Percentiles rank a stretch among this genome's conserved stretches.
phyloP scores from a whole-genome alignment of 2,888 invertebrate genomes.

The Hedya salicella region DNA sequence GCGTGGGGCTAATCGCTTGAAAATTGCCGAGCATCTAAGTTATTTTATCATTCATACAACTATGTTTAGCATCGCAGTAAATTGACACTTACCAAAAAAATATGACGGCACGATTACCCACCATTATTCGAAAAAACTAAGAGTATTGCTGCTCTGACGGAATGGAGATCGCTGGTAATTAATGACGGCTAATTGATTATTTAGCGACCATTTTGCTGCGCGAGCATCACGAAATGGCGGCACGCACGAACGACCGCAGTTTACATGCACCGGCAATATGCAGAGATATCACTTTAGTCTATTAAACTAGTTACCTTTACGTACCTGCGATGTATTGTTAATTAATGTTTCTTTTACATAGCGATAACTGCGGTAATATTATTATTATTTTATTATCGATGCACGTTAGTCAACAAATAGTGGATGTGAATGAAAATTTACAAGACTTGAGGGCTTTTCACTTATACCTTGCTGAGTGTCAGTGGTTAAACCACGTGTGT shows the following conservation, averaged over 20 bases:
- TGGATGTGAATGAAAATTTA: no score
- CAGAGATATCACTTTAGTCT: constrained; percentile 12
- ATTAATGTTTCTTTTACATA: no score
- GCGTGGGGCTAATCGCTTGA: not conserved
- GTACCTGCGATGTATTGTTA: no score
- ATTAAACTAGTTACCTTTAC: no score
- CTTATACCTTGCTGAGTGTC: no score
- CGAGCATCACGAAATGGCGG: constrained; percentile 13
- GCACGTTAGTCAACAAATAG: no score
- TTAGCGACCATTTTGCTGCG: constrained; percentile 13
- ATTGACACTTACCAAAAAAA: constrained; percentile 13
- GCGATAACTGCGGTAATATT: no score
- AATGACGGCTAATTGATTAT: constrained; percentile 28
- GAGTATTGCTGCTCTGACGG: constrained; percentile 6
- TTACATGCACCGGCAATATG: not conserved
- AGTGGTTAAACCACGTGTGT: no score
- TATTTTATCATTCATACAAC: not conserved
- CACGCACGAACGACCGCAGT: constrained; percentile 31
- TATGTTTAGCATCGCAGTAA: not conserved
- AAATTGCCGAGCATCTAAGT: not conserved
- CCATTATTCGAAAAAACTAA: not conserved
- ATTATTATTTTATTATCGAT: no score
- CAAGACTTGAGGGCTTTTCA: no score
- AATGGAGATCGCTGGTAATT: constrained; percentile 11
- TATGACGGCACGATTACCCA: not conserved